Evolutionary conservation across 2,888 invertebrate species (phyloP).

Genomic region (Lissonota sp.): DNA sequence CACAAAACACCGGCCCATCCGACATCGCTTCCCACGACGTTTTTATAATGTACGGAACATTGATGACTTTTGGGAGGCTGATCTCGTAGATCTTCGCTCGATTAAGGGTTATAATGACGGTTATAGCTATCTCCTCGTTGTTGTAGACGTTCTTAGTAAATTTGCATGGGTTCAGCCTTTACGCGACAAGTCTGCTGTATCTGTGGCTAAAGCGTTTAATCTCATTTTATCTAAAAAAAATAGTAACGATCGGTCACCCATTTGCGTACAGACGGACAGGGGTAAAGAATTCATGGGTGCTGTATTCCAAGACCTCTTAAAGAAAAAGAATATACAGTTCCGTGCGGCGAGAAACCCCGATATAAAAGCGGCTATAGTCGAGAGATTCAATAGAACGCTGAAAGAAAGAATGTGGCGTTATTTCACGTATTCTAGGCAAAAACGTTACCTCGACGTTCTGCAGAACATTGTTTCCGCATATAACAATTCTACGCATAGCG

Average conservation of each 20-base stretch:
- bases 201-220: conserved; percentile 61
- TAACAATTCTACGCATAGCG: background rate
- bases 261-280: conserved; percentile 67
- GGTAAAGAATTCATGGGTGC: conserved; percentile 69
- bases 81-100: background rate
- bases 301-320: conserved; percentile 50
- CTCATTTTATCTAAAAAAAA: conserved; percentile 58
- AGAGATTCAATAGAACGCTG: too few species aligned
- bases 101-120: background rate
- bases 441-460: background rate
- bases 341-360: too few species aligned
- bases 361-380: too few species aligned
- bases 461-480: background rate
- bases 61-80: background rate
- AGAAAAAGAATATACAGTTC: background rate
- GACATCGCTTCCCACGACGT: background rate
- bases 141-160: conserved; percentile 68
- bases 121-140: conserved; percentile 24
- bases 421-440: background rate
- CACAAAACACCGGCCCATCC: background rate
- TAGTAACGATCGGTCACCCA: conserved; percentile 28
- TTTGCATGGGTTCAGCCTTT: conserved; percentile 67
- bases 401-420: too few species aligned
- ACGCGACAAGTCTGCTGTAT: conserved; percentile 60
- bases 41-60: background rate